Conservation (phyloP, 2,888 invertebrate species). For the Pristionchus japonicus region DNA sequence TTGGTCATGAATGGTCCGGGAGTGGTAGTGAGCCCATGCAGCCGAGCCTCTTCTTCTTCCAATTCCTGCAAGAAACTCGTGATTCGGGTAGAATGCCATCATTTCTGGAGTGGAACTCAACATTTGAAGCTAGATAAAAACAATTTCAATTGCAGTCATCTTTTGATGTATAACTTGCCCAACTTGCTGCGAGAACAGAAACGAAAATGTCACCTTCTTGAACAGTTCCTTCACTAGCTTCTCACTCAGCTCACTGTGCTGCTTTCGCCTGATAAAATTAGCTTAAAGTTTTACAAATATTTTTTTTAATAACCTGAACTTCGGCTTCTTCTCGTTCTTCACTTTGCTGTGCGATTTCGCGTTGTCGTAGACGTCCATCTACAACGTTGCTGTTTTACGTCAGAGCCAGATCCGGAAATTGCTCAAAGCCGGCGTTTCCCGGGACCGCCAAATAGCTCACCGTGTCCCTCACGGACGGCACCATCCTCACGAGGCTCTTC, state of each 20-base stretch:
- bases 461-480: constrained; percentile 65
- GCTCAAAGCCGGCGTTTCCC: too few relatives aligned
- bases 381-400: constrained; percentile 10
- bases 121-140: too few relatives aligned
- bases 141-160: too few relatives aligned
- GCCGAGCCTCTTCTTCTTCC: constrained; percentile 15
- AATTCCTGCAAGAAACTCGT: not conserved
- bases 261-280: constrained; percentile 50
- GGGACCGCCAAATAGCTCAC: too few relatives aligned
- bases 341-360: constrained; percentile 62
- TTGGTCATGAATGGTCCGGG: not conserved
- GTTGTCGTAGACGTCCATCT: constrained; percentile 70
- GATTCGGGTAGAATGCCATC: not conserved
- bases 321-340: constrained; percentile 58
- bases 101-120: too few relatives aligned
- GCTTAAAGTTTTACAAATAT: too few relatives aligned
- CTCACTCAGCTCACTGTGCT: constrained; percentile 53
- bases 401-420: too few relatives aligned
- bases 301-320: constrained; percentile 46
- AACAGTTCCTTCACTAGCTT: constrained; percentile 54
- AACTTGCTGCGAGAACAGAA: too few relatives aligned
- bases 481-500: constrained; percentile 63
- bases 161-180: too few relatives aligned
- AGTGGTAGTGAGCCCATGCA: not conserved
- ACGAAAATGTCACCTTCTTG: constrained; percentile 62